phyloP scores from a whole-genome alignment of 2,113 vertebrate genomes.

The Himantopus leucocephalus region DNA sequence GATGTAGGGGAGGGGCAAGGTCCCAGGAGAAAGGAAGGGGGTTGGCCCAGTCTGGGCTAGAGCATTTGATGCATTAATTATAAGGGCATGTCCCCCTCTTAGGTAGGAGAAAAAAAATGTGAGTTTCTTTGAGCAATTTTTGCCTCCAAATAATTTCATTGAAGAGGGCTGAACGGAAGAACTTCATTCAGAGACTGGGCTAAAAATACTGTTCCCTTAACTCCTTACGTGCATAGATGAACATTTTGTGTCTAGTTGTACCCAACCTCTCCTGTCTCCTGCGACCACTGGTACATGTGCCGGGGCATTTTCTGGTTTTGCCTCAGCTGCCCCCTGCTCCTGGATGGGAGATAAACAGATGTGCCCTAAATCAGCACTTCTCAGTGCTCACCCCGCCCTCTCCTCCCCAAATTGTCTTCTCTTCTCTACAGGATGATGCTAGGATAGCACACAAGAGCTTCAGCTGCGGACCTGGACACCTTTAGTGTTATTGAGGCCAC shows the following conservation, averaged over 20 bases:
- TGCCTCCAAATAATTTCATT: not conserved
- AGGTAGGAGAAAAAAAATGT: not conserved
- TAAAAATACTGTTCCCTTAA: not conserved
- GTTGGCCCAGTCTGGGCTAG: not conserved
- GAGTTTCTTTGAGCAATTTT: not conserved
- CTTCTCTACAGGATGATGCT: not conserved
- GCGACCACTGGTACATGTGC: not conserved
- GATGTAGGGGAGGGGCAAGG: not conserved
- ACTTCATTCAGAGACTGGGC: not conserved
- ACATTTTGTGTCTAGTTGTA: not conserved
- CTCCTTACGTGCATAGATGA: not conserved
- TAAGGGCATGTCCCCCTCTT: not conserved
- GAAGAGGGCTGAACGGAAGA: not conserved
- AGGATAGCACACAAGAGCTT: not conserved
- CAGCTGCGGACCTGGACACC: not conserved
- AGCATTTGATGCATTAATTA: not conserved
- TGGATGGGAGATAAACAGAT: not conserved
- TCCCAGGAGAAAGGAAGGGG: not conserved
- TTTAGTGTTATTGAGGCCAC: not conserved
- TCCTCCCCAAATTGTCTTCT: not conserved
- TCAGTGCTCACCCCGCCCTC: not conserved
- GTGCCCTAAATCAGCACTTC: not conserved
- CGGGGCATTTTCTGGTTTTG: not conserved
- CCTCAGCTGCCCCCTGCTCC: not conserved
- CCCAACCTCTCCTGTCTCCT: not conserved